phyloP scores from a whole-genome alignment of 2,888 invertebrate species.

The Teinopalpus imperialis region DNA sequence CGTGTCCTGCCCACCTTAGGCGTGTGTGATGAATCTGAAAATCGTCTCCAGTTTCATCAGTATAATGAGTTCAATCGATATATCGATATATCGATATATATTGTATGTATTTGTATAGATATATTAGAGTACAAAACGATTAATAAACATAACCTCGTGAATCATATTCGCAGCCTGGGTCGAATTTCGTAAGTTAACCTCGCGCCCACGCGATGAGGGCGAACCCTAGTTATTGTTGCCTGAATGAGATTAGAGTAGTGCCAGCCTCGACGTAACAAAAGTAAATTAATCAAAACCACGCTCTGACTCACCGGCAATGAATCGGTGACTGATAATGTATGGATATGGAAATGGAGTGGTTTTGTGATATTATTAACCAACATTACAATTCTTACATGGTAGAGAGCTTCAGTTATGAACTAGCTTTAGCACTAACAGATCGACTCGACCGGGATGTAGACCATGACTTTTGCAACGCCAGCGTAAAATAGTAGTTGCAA shows the following conservation, averaged over 20 bases:
- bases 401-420: no score
- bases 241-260: conserved; percentile 37
- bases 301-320: conserved; percentile 36
- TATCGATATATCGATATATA: no score
- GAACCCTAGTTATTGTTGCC: conserved; percentile 31
- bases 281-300: conserved; percentile 39
- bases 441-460: no score
- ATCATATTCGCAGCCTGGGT: conserved; percentile 30
- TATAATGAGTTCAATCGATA: no score
- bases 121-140: conserved; percentile 7
- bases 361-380: conserved; percentile 1
- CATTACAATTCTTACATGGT: no score
- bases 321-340: conserved; percentile 11
- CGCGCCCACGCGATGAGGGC: conserved; percentile 36
- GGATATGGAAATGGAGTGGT: conserved; percentile 5
- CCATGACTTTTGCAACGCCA: no score
- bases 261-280: conserved; percentile 32
- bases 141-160: conserved; percentile 28
- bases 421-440: no score
- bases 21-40: no score
- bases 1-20: no score
- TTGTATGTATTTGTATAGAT: background rate
- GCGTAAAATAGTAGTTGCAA: no score
- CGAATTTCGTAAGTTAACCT: conserved; percentile 38
- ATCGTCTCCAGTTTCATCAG: no score